phyloP scores from a whole-genome alignment of 37 sponge, comb jelly and placozoan species.

The Mnemiopsis leidyi region DNA sequence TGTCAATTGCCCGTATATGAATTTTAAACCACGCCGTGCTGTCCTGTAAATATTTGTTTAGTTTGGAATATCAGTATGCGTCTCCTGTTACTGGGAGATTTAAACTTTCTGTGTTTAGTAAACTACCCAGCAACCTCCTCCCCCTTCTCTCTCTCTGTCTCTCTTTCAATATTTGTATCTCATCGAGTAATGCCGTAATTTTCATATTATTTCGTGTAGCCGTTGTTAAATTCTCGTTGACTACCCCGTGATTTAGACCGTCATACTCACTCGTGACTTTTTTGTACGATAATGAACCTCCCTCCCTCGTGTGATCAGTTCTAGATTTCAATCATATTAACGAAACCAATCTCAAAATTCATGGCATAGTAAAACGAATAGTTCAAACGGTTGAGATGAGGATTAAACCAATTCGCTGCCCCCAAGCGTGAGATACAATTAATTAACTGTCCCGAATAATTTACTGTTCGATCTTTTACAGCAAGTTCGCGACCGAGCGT shows the following conservation, averaged over 20 bases:
- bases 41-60: neutral
- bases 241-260: neutral
- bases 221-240: neutral
- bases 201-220: neutral
- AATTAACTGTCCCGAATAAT: neutral
- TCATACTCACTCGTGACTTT: neutral
- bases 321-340: neutral
- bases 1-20: neutral
- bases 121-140: neutral
- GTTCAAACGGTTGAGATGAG: neutral
- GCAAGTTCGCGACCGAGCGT: neutral
- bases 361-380: neutral
- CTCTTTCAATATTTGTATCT: too few relatives aligned
- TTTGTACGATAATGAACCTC: neutral
- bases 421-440: neutral
- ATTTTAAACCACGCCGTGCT: neutral
- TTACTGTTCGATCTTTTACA: neutral
- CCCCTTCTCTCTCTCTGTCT: neutral
- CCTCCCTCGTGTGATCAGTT: neutral
- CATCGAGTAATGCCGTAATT: too few relatives aligned
- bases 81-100: neutral
- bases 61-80: neutral
- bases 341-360: neutral
- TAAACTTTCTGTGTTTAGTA: neutral
- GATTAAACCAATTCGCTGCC: neutral